Percentiles rank a stretch among this genome's conserved stretches.
Conservation (phyloP, 2,113 vertebrate species). For the Cepphus grylle region DNA sequence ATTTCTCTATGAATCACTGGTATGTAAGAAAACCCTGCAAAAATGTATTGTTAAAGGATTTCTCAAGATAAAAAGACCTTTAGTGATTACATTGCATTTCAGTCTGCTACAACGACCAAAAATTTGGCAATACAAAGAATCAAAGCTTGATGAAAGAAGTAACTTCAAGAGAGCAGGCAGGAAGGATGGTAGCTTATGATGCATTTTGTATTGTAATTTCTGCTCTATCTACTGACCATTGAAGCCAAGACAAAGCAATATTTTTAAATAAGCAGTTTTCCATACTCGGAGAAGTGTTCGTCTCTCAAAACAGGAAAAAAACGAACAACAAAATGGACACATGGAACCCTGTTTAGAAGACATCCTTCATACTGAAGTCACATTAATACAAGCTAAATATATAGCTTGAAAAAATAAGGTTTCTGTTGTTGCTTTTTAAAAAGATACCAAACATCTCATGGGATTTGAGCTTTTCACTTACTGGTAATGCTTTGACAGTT, state of each 20-base stretch:
- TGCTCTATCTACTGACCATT: background rate
- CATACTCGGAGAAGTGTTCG: background rate
- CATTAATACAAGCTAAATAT: background rate
- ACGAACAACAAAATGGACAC: background rate
- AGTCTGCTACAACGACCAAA: background rate
- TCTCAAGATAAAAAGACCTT: background rate
- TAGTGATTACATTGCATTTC: background rate
- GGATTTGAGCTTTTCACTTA: constrained; percentile 51
- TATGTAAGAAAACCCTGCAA: rapidly evolving
- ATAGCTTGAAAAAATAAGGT: background rate
- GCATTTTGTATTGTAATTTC: background rate
- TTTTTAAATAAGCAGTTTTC: background rate
- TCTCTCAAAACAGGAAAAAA: background rate
- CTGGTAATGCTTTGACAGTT: background rate
- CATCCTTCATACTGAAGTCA: background rate
- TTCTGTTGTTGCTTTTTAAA: background rate
- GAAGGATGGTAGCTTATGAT: background rate
- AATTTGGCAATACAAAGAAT: background rate
- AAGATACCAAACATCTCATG: background rate
- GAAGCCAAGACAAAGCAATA: background rate
- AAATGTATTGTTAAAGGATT: background rate
- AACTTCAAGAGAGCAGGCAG: background rate
- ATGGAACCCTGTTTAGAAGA: background rate
- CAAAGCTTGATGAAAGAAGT: background rate
- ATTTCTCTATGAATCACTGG: background rate